A percentile compares a stretch with the other conserved stretches of the same genome.
Evolutionary conservation across 2,797 vertebrate genomes (phyloP).

Genomic region (Sparus aurata): DNA sequence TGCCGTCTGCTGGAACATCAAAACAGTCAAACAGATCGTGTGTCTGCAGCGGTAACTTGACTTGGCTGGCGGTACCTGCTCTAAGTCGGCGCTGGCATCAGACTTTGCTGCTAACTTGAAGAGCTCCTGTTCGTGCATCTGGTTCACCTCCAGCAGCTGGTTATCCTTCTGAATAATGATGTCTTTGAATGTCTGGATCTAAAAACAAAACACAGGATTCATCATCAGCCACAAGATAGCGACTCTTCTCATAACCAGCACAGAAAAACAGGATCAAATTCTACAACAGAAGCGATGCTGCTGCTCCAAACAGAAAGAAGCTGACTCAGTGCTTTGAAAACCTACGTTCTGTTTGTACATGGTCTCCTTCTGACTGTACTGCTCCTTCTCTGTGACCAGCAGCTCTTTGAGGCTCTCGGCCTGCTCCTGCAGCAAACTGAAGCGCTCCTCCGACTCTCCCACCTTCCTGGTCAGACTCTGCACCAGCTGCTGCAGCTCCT

Average conservation of each 20-base stretch:
- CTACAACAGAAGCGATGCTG: neutral
- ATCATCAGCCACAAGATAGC: neutral
- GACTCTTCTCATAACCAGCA: neutral
- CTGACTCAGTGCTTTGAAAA: constrained; percentile 2
- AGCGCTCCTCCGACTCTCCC: constrained; percentile 90
- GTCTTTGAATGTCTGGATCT: constrained; percentile 91
- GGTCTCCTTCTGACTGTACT: constrained; percentile 88
- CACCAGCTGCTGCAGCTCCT: constrained; percentile 88
- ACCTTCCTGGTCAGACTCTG: constrained; percentile 91
- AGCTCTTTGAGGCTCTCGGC: constrained; percentile 84
- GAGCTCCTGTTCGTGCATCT: constrained; percentile 92
- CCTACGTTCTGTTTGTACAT: constrained; percentile 91
- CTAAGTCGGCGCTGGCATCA: constrained; percentile 92
- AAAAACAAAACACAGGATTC: constrained; percentile 38
- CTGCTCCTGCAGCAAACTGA: constrained; percentile 90
- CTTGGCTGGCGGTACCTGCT: constrained; percentile 85
- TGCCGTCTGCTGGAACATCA: neutral
- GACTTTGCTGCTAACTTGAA: constrained; percentile 92
- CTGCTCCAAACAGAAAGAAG: neutral
- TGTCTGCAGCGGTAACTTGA: neutral
- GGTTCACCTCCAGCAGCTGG: constrained; percentile 83
- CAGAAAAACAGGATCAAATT: neutral
- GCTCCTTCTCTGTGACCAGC: constrained; percentile 86
- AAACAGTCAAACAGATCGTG: neutral
- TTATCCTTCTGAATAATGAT: constrained; percentile 91